Evolutionary conservation across 2,888 invertebrate genomes (phyloP).

Genomic region (Eupeodes luniger): DNA sequence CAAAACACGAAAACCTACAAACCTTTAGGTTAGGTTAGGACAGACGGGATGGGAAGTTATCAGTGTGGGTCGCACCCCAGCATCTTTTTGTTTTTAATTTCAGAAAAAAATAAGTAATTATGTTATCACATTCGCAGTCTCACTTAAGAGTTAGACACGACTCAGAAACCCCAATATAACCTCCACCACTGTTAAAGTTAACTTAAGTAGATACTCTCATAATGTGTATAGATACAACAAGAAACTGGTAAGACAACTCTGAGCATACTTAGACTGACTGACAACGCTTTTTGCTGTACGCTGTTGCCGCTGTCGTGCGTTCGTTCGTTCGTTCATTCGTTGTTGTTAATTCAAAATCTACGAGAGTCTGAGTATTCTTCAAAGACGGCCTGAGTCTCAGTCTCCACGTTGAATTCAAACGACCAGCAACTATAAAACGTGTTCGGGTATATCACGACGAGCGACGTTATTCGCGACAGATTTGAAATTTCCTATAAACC

Average conservation of each 20-base stretch:
- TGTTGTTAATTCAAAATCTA: slow-evolving; percentile 43
- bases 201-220: neutral
- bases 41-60: too few species aligned
- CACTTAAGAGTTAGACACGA: neutral
- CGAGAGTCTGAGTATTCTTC: neutral
- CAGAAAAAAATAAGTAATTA: too few species aligned
- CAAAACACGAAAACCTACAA: too few species aligned
- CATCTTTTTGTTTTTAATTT: too few species aligned
- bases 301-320: neutral
- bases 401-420: slow-evolving; percentile 70
- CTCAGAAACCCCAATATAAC: neutral
- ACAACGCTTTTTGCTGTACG: neutral
- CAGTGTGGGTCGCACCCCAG: too few species aligned
- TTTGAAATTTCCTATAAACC: neutral
- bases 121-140: accelerated
- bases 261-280: slow-evolving; percentile 33
- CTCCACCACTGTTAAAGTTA: slow-evolving; percentile 18
- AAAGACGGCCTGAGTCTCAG: slow-evolving; percentile 18
- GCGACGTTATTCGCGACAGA: slow-evolving; percentile 8
- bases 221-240: slow-evolving; percentile 23
- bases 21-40: too few species aligned
- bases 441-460: slow-evolving; percentile 35
- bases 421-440: slow-evolving; percentile 51
- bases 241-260: slow-evolving; percentile 72
- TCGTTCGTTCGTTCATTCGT: neutral